phyloP scores from a whole-genome alignment of 2,797 vertebrate genomes.

The Scomberomorus guttatus region DNA sequence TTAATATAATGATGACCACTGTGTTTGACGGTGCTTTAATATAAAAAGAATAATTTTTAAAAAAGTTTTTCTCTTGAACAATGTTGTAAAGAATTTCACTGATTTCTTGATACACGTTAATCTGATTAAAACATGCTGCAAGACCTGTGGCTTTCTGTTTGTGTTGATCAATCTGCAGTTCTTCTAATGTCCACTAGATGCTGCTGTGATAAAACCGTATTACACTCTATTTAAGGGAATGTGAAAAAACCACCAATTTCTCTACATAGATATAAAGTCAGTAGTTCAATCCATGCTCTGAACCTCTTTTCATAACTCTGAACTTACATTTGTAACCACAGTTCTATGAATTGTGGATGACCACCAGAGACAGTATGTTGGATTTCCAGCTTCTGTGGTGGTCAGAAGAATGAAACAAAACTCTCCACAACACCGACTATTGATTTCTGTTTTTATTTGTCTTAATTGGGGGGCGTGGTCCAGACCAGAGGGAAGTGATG shows the following conservation, averaged over 20 bases:
- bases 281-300: too few relatives aligned
- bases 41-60: slow-evolving; percentile 14
- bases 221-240: background rate
- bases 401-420: too few relatives aligned
- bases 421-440: too few relatives aligned
- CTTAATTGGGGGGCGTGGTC: too few relatives aligned
- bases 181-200: slow-evolving; percentile 14
- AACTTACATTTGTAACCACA: too few relatives aligned
- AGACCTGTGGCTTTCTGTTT: background rate
- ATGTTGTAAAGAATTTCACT: slow-evolving; percentile 39
- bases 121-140: slow-evolving; percentile 56
- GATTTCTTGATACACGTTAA: slow-evolving; percentile 5
- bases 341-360: too few relatives aligned
- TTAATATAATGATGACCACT: slow-evolving; percentile 50
- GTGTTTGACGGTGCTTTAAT: slow-evolving; percentile 55
- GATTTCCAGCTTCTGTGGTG: too few relatives aligned
- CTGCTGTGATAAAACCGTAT: background rate
- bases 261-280: background rate
- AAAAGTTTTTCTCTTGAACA: slow-evolving; percentile 10
- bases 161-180: background rate
- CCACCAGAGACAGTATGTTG: too few relatives aligned
- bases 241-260: background rate
- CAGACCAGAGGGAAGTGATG: too few relatives aligned
- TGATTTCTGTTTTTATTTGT: too few relatives aligned
- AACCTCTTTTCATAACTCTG: too few relatives aligned